A percentile compares a stretch with the other conserved stretches of the same genome.
These are phyloP conservation scores for Drosophila fuyamai DNA, from an alignment of 1,140 invertebrate species.

Conservation along the genomic window DNA sequence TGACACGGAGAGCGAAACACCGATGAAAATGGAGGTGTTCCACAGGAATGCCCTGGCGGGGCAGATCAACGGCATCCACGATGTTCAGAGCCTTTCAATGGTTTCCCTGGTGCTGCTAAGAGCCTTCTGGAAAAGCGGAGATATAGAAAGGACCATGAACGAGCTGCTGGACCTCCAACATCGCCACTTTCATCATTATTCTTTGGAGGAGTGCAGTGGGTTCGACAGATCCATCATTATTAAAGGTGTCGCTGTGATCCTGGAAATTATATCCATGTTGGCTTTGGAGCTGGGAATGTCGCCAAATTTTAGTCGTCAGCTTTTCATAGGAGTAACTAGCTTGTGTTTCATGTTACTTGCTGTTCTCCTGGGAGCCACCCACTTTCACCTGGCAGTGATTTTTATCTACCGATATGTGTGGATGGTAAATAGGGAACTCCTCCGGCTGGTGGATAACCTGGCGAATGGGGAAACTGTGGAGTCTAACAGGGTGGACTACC, in stretches of 20 bases:
- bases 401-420: conserved; percentile 48
- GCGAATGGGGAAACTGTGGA: neutral
- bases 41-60: conserved; percentile 30
- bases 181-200: conserved; percentile 9
- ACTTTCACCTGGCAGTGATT: conserved; percentile 41
- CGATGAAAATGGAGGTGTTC: conserved; percentile 18
- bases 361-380: neutral
- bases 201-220: conserved; percentile 11
- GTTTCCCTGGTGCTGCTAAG: conserved; percentile 11
- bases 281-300: neutral
- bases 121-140: conserved; percentile 33
- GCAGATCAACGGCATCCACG: conserved; percentile 25
- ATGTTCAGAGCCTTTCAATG: conserved; percentile 1
- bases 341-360: neutral
- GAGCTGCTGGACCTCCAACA: conserved; percentile 26
- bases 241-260: conserved; percentile 23
- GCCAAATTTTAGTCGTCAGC: neutral
- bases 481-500: neutral
- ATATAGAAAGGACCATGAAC: conserved; percentile 28
- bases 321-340: conserved; percentile 20
- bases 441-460: conserved; percentile 11
- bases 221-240: conserved; percentile 43
- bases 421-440: conserved; percentile 39
- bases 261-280: conserved; percentile 31
- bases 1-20: conserved; percentile 9